Evolutionary conservation across 2,113 vertebrate species (phyloP).

Genomic region (Rhipidura dahli): DNA sequence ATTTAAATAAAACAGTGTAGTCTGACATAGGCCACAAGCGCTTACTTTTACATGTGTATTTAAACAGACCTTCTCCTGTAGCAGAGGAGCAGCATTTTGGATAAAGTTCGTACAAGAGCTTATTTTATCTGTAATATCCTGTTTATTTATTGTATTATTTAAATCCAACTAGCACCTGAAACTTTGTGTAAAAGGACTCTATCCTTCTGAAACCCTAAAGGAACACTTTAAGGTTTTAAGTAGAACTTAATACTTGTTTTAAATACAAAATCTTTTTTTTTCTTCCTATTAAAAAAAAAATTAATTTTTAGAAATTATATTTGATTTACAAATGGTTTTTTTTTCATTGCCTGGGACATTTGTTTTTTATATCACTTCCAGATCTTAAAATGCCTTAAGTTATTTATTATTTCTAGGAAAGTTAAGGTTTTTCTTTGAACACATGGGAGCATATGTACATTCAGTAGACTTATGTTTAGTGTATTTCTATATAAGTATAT

Average conservation of each 20-base stretch:
- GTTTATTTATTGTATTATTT: neutral
- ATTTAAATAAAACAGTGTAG: slow-evolving; percentile 81
- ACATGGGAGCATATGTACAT: rapidly evolving
- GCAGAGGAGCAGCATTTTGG: slow-evolving; percentile 18
- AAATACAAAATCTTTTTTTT: neutral
- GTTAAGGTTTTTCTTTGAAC: neutral
- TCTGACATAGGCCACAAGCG: slow-evolving; percentile 69
- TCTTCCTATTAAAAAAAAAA: neutral
- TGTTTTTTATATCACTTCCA: neutral
- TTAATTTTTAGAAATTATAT: neutral
- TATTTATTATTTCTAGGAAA: neutral
- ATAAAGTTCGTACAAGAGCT: slow-evolving; percentile 10
- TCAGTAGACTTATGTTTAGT: neutral
- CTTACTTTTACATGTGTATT: slow-evolving; percentile 40
- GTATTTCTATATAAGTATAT: neutral
- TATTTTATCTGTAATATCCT: neutral
- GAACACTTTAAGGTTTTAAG: neutral
- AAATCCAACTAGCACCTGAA: neutral
- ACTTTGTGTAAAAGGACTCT: neutral
- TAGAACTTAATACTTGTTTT: neutral
- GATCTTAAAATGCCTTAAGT: neutral
- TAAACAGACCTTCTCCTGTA: slow-evolving; percentile 26
- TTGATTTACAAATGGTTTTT: neutral
- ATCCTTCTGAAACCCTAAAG: neutral
- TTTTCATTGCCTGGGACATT: neutral